Base-by-base conservation (phyloP, 1,140 invertebrate genomes). In the Hirudo medicinalis region DNA sequence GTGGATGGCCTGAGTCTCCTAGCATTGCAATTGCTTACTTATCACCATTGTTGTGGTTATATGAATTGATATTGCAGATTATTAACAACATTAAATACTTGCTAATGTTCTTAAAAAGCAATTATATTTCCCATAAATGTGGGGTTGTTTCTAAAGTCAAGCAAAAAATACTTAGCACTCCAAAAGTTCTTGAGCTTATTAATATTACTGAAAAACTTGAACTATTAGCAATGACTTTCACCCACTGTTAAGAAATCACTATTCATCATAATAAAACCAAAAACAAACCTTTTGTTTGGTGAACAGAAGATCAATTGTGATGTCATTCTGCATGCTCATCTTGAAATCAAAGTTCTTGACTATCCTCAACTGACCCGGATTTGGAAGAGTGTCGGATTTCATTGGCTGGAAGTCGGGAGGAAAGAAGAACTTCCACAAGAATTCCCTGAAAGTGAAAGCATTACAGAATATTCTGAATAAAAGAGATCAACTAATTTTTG, bases 391-490 rank as follows among this genome's bases (percentile, higher is more conserved):
- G 15, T 78, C 74, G 57, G 77, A 72, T 43, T 78, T 75, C 72
- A 83, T 74, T 1, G 76, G 72, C 69, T 82, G 79, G 74, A 83
- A 83, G 71, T 80, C 77, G 15, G 80, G 74, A 32, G 95, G 94
- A 80, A 91, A 97, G 80, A 99, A 99, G 80, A 97, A 96, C 83
- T 89, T 93, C 81, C 92, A 97, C 22, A 98, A 82, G 82, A 94
- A 88, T 80, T 97, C 94, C 72, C 81, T 81, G 75, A 8, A 74
- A 73, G 68, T 69, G 32, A 27, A 73, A n/a, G 40, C 55, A 20
- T 25, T 32, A 71, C n/a, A 43, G 9, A 71, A 32, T 29, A 71
- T 22, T 67, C 8, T 36, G 67, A 60, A 69, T n/a, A 67, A 69
- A 72, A 57, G 25, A 57, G 25, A 57, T 57, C 9, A 57, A 57